Percentiles rank a stretch among this genome's conserved stretches.
phyloP scores from a whole-genome alignment of 2,797 vertebrate genomes.

The Cygnus olor region DNA sequence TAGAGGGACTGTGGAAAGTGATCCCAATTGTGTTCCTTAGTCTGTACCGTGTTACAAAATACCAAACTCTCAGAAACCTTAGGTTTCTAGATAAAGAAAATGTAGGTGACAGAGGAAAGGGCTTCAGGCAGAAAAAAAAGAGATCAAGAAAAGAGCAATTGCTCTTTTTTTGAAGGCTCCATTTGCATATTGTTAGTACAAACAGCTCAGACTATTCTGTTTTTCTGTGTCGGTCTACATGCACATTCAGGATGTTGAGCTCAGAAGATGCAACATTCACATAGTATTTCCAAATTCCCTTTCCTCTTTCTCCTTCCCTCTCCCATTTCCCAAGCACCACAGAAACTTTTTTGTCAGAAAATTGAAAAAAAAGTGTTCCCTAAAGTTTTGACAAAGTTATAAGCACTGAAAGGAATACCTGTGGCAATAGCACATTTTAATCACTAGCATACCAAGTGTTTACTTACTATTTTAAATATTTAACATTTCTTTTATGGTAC shows the following conservation, averaged over 20 bases:
- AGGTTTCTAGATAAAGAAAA: neutral
- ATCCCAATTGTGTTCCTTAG: neutral
- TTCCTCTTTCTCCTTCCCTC: neutral
- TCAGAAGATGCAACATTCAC: neutral
- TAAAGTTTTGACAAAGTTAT: neutral
- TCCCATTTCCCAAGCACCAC: neutral
- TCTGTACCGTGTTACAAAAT: neutral
- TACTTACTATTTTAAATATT: neutral
- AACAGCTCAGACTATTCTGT: neutral
- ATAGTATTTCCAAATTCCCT: neutral
- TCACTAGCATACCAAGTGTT: neutral
- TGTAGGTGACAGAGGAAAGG: accelerated
- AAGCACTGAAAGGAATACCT: neutral
- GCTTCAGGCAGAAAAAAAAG: neutral
- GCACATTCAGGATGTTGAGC: neutral
- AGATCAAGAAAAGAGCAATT: neutral
- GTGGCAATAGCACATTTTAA: neutral
- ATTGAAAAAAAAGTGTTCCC: neutral
- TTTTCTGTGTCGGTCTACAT: neutral
- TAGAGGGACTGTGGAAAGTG: neutral
- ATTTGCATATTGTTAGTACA: neutral
- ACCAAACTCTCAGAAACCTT: neutral
- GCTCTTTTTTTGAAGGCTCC: neutral
- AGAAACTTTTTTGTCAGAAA: neutral
- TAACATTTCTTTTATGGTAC: neutral